These are phyloP conservation scores for Bellardia bayeri DNA, from an alignment of 2,888 invertebrate genomes.

Conservation along the genomic window DNA sequence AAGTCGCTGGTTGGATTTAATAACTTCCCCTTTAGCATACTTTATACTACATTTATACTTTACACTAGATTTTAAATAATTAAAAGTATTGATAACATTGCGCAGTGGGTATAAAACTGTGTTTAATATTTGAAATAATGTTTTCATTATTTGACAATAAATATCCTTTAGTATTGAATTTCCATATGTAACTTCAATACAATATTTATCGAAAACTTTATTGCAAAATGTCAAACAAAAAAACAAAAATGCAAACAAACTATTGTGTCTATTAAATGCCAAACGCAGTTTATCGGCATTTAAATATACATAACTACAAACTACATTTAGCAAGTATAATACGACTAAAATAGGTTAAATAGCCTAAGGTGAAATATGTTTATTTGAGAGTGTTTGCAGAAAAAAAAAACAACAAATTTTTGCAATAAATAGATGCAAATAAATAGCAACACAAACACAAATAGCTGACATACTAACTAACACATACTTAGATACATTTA, in stretches of 20 bases:
- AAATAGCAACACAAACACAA: neutral
- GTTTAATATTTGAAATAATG: too few relatives aligned
- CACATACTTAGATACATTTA: neutral
- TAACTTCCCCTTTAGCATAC: too few relatives aligned
- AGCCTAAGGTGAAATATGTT: constrained; percentile 25
- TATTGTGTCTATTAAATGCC: constrained; percentile 41
- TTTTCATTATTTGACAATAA: too few relatives aligned
- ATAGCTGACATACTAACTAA: neutral
- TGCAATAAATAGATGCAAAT: neutral
- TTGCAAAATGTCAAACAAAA: neutral
- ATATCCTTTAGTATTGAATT: neutral
- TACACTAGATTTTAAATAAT: too few relatives aligned
- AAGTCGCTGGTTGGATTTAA: too few relatives aligned
- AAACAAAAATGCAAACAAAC: constrained; percentile 1
- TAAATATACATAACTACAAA: constrained; percentile 17
- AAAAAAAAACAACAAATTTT: neutral
- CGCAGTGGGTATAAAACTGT: too few relatives aligned
- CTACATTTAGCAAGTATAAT: constrained; percentile 32
- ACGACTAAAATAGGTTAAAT: constrained; percentile 41
- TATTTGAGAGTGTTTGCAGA: neutral
- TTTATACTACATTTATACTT: too few relatives aligned
- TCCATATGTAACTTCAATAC: neutral
- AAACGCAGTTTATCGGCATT: constrained; percentile 36
- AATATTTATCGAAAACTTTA: constrained; percentile 17
- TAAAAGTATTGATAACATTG: too few relatives aligned